Base-by-base conservation (phyloP, 2,113 vertebrate species). In the Piliocolobus tephrosceles region DNA sequence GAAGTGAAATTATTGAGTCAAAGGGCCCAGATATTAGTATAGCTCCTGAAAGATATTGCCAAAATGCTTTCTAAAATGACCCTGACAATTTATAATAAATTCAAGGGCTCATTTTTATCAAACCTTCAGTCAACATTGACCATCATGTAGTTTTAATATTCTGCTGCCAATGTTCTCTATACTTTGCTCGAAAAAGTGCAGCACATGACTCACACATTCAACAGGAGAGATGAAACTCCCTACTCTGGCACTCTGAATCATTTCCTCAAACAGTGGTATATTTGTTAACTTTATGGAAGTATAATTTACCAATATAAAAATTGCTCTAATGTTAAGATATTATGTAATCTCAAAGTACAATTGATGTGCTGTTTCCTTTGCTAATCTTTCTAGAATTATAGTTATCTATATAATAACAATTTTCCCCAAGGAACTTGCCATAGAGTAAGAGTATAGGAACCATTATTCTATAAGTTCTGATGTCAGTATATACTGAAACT, bases 1-100 rank as follows among this genome's bases (percentile, higher is more conserved):
- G 94, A 95, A 97, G 85, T 88, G 80, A 92, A 98, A 83, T 94
- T 73, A 92, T 35, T 90, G 57, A 92, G 88, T 57, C 94, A 95
- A 96, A 97, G 64, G 88, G 70, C 92, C 92, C 76, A 78, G 30
- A 85, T 90, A 93, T 84, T 96, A 89, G 87, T 95, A 93, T 43
- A 93, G 80, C 73, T 95, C 87, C 93, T 35, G 20, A 88, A 88
- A 88, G 75, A 90, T 90, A 95, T 38, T 95, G 90, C 80, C 76
- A 94, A 97, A 92, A 90, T 96, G 83, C 84, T 95, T 96, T 90
- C 50, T 90, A 80, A 84, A 92, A 80, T 50, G 90, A 27, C 20
- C 64, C 87, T 94, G 75, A 38, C 90, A 93, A 95, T 50, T 89
- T 93, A 81, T 84, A 93, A 95, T 92, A 76, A 93, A 92, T 89